A percentile compares a stretch with the other conserved stretches of the same genome.
phyloP scores from a whole-genome alignment of 2,113 vertebrate species.

The Ophiodon elongatus region DNA sequence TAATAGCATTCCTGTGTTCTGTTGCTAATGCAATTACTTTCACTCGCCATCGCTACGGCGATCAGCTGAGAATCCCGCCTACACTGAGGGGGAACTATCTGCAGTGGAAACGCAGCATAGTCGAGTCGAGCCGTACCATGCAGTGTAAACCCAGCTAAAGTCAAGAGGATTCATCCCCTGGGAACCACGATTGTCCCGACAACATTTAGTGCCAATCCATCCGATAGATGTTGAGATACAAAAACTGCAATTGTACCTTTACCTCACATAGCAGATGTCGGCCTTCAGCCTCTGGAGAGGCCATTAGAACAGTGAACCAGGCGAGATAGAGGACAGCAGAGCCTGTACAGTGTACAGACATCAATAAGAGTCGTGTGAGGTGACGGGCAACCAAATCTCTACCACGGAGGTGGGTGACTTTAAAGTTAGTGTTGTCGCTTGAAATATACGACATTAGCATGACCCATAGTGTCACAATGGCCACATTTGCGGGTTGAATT shows the following conservation, averaged over 20 bases:
- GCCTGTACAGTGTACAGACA: background rate
- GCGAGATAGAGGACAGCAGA: background rate
- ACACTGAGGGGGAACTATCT: background rate
- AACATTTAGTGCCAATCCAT: too few species aligned
- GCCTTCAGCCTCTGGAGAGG: background rate
- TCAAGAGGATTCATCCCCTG: background rate
- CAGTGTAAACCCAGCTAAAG: background rate
- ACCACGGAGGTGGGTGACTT: too few species aligned
- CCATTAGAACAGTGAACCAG: background rate
- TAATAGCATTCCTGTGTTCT: background rate
- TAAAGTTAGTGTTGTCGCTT: too few species aligned
- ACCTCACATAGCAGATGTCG: too few species aligned
- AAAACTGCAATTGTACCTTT: too few species aligned
- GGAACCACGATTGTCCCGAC: too few species aligned
- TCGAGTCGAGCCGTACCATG: too few species aligned
- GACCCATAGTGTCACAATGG: background rate
- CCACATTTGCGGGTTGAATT: background rate
- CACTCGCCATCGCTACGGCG: background rate
- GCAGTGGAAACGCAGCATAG: background rate
- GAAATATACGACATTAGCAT: too few species aligned
- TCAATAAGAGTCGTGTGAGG: background rate
- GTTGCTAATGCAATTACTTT: background rate
- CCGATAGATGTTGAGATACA: too few species aligned
- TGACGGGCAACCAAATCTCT: too few species aligned
- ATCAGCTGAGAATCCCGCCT: background rate